Percentiles rank a stretch among this genome's conserved stretches.
phyloP scores from a whole-genome alignment of 2,888 invertebrate genomes.

The Fissipunctia ypsillon region DNA sequence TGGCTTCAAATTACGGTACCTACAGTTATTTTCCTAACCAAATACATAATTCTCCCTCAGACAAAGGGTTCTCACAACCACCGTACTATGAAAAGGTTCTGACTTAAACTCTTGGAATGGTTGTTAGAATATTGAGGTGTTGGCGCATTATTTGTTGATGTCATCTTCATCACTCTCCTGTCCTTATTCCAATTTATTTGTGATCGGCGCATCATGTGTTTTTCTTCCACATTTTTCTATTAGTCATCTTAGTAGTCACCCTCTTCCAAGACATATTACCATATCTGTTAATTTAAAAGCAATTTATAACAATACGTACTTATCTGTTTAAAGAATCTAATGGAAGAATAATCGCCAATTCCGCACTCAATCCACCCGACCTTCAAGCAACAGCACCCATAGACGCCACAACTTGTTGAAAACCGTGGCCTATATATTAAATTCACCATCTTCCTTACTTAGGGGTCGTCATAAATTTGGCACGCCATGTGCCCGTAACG shows the following conservation, averaged over 20 bases:
- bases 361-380: conserved; percentile 32
- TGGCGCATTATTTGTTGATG: background rate
- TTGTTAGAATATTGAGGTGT: background rate
- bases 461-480: conserved; percentile 64
- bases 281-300: too few relatives aligned
- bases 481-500: conserved; percentile 66
- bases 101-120: background rate
- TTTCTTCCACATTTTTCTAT: too few relatives aligned
- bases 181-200: too few relatives aligned
- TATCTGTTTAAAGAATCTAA: too few relatives aligned
- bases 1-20: background rate
- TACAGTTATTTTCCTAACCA: background rate
- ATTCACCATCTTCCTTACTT: conserved; percentile 57
- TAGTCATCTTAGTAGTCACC: too few relatives aligned
- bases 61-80: background rate
- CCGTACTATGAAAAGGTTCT: background rate
- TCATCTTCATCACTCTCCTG: too few relatives aligned
- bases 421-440: conserved; percentile 63
- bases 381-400: conserved; percentile 8
- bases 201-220: too few relatives aligned
- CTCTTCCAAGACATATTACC: too few relatives aligned
- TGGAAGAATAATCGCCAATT: conserved; percentile 8
- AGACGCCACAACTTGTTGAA: conserved; percentile 38
- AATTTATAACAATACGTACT: too few relatives aligned
- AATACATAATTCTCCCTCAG: background rate